phyloP scores from a whole-genome alignment of 2,113 vertebrate genomes.

The Saimiri boliviensis region DNA sequence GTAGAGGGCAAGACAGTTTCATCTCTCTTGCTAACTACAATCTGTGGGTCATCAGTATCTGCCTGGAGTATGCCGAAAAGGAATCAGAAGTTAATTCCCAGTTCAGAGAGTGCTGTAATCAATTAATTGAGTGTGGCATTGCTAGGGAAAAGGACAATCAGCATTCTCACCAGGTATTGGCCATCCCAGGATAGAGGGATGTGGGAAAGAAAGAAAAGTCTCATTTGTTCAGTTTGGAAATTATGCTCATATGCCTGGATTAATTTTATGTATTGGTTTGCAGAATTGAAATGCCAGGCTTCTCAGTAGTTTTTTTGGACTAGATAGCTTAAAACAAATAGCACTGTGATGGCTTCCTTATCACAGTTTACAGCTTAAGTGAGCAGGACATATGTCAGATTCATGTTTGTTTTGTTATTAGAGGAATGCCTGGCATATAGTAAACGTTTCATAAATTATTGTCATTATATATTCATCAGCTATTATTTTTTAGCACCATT shows the following conservation, averaged over 20 bases:
- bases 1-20: background rate
- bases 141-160: accelerated
- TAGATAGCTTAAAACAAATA: background rate
- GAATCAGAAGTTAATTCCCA: background rate
- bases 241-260: background rate
- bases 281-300: background rate
- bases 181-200: background rate
- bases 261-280: background rate
- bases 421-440: background rate
- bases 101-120: background rate
- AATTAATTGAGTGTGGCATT: background rate
- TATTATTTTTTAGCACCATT: background rate
- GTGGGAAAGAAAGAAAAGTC: background rate
- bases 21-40: background rate
- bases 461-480: background rate
- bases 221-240: background rate
- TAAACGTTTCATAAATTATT: background rate
- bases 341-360: accelerated
- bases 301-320: background rate
- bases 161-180: accelerated
- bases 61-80: background rate
- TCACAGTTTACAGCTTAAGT: background rate
- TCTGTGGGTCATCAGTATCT: too few relatives aligned
- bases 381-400: accelerated
- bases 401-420: background rate